Conservation (phyloP, 2,113 vertebrate species). For the Oncorhynchus mykiss region DNA sequence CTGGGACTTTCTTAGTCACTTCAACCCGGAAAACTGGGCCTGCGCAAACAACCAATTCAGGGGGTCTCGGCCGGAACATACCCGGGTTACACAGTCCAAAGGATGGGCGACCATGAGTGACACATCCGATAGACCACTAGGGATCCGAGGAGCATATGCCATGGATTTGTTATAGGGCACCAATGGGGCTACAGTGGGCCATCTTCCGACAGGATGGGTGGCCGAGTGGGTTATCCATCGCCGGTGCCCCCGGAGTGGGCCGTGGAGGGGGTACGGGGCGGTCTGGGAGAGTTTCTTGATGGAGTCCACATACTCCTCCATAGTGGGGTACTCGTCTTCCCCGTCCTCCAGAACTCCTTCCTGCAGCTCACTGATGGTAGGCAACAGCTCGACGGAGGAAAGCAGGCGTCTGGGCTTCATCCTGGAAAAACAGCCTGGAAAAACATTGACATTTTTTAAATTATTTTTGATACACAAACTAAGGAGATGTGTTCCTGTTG, state of each 20-base stretch:
- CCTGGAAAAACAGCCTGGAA: slow-evolving; percentile 17
- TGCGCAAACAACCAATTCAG: slow-evolving; percentile 43
- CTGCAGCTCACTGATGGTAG: slow-evolving; percentile 58
- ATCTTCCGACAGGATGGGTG: background rate
- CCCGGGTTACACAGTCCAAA: slow-evolving; percentile 6
- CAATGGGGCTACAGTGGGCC: background rate
- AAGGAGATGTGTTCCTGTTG: background rate
- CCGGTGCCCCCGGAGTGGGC: slow-evolving; percentile 49
- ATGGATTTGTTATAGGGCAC: background rate
- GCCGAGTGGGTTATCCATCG: slow-evolving; percentile 14
- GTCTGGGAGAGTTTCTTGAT: slow-evolving; percentile 67
- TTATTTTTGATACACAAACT: background rate
- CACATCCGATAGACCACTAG: slow-evolving; percentile 47
- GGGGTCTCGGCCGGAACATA: slow-evolving; percentile 33
- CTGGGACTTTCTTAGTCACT: slow-evolving; percentile 23
- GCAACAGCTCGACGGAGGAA: slow-evolving; percentile 54
- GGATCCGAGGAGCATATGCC: slow-evolving; percentile 20
- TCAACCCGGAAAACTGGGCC: slow-evolving; percentile 45
- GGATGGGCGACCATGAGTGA: slow-evolving; percentile 29
- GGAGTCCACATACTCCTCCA: slow-evolving; percentile 62
- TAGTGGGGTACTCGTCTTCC: slow-evolving; percentile 2
- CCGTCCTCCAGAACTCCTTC: slow-evolving; percentile 36
- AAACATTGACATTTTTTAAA: background rate
- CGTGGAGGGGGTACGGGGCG: slow-evolving; percentile 49
- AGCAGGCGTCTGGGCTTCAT: slow-evolving; percentile 57